These are phyloP conservation scores for Drosophila subobscura DNA, from an alignment of 1,140 invertebrate species.

Conservation along the genomic window DNA sequence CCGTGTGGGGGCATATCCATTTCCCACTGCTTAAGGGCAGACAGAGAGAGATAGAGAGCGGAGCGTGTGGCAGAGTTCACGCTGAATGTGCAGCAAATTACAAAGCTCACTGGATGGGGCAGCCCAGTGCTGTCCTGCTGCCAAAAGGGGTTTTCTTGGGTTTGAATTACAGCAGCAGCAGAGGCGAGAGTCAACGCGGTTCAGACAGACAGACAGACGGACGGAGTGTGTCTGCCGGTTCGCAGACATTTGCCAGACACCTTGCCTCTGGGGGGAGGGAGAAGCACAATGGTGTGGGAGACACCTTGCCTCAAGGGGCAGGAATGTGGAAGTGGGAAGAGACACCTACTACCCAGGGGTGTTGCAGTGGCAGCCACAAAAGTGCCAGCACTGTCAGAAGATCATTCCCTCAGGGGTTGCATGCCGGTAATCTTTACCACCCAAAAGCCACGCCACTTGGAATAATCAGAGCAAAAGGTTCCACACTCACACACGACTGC, in stretches of 20 bases:
- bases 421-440: too few species aligned
- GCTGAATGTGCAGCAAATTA: slow-evolving; percentile 66
- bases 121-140: neutral
- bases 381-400: too few species aligned
- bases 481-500: slow-evolving; percentile 6
- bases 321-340: neutral
- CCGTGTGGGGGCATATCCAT: slow-evolving; percentile 49
- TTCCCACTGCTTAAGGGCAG: slow-evolving; percentile 18
- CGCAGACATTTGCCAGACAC: slow-evolving; percentile 56
- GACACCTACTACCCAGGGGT: neutral
- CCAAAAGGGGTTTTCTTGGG: neutral
- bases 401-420: too few species aligned
- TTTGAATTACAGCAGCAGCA: slow-evolving; percentile 59
- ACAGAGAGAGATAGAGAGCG: neutral
- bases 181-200: slow-evolving; percentile 33
- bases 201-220: too few species aligned
- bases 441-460: too few species aligned
- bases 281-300: neutral
- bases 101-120: slow-evolving; percentile 57
- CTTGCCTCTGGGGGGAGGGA: neutral
- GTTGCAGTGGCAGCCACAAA: too few species aligned
- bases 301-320: too few species aligned
- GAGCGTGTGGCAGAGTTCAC: slow-evolving; percentile 58
- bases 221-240: neutral
- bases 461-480: too few species aligned